These are phyloP conservation scores for Thalassarche chlororhynchos DNA, from an alignment of 2,113 vertebrate genomes.

Conservation along the genomic window DNA sequence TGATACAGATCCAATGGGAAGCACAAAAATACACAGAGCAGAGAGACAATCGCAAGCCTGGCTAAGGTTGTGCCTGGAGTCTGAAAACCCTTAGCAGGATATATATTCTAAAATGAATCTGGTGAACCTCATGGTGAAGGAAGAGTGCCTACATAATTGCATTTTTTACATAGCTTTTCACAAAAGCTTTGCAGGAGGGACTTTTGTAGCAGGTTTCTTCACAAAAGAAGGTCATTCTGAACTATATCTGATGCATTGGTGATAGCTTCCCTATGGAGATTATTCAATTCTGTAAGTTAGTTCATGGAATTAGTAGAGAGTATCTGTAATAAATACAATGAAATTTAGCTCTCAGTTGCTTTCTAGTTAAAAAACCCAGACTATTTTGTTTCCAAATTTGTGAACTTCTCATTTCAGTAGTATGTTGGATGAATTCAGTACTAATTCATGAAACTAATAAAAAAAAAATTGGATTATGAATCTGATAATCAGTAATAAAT, in stretches of 20 bases:
- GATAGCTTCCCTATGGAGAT: not conserved
- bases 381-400: not conserved
- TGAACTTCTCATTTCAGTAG: not conserved
- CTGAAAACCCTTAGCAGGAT: not conserved
- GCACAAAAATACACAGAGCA: not conserved
- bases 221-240: not conserved
- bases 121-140: not conserved
- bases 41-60: not conserved
- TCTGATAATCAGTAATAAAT: not conserved
- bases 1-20: not conserved
- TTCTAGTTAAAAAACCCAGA: not conserved
- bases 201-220: not conserved
- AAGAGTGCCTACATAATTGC: not conserved
- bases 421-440: not conserved
- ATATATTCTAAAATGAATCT: not conserved
- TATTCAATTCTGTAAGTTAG: not conserved
- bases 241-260: not conserved
- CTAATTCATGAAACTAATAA: not conserved
- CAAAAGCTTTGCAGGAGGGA: conserved; percentile 2
- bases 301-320: not conserved
- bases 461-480: not conserved
- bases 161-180: conserved; percentile 32
- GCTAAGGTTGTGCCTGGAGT: not conserved
- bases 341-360: not conserved
- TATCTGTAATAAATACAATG: not conserved